Evolutionary conservation across 2,888 invertebrate genomes (phyloP).

Genomic region (Celastrina argiolus): DNA sequence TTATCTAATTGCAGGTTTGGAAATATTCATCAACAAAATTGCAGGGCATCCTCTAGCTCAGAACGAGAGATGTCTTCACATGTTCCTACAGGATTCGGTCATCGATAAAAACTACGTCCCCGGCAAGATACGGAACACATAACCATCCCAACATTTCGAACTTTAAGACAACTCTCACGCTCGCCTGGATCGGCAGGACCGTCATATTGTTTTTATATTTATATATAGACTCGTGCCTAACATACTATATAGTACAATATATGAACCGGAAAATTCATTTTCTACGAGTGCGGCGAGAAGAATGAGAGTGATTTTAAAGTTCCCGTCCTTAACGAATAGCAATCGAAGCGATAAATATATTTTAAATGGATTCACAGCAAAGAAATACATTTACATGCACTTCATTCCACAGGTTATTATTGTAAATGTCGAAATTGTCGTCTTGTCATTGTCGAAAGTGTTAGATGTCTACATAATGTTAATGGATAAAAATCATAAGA

Average conservation of each 20-base stretch:
- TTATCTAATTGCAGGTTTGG: conserved; percentile 79
- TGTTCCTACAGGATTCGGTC: conserved; percentile 98
- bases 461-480: conserved; percentile 18
- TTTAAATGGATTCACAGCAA: conserved; percentile 34
- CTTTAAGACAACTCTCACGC: conserved; percentile 46
- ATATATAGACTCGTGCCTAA: conserved; percentile 24
- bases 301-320: conserved; percentile 41
- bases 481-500: conserved; percentile 1
- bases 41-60: conserved; percentile 99
- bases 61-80: conserved; percentile 98
- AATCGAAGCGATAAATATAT: conserved; percentile 31
- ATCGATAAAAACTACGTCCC: conserved; percentile 99
- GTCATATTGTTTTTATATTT: conserved; percentile 18
- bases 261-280: neutral
- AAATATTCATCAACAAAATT: conserved; percentile 99
- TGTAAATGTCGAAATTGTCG: conserved; percentile 28
- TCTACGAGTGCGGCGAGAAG: conserved; percentile 18
- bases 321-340: conserved; percentile 29
- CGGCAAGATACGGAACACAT: conserved; percentile 98
- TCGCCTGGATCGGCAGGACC: conserved; percentile 25
- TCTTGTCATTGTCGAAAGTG: conserved; percentile 18
- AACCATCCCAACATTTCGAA: conserved; percentile 50
- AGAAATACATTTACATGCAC: conserved; percentile 37
- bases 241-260: conserved; percentile 20
- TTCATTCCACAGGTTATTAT: conserved; percentile 59